A percentile compares a stretch with the other conserved stretches of the same genome.
Evolutionary conservation across 2,113 vertebrate genomes (phyloP).

Genomic region (Ahaetulla prasina): DNA sequence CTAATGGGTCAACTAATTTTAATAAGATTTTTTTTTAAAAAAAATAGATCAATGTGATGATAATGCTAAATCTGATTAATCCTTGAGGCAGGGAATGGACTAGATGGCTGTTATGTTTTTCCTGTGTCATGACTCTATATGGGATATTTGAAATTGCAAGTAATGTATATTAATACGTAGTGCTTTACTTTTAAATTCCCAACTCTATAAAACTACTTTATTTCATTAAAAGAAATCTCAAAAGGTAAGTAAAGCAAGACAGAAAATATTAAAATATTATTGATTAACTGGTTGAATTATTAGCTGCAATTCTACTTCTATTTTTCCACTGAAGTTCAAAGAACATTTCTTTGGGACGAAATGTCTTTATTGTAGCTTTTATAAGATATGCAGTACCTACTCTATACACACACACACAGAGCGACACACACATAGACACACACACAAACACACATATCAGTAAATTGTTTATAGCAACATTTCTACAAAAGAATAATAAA

Average conservation of each 20-base stretch:
- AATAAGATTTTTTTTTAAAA: background rate
- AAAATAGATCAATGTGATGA: background rate
- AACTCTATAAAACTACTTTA: background rate
- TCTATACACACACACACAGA: background rate
- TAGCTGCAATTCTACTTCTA: background rate
- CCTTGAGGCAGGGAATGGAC: background rate
- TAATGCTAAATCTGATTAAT: background rate
- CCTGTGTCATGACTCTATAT: background rate
- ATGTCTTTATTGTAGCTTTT: background rate
- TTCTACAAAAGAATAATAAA: background rate
- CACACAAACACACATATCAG: background rate
- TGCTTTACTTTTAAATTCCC: background rate
- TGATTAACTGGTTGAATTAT: background rate
- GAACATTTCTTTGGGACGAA: background rate
- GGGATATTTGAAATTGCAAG: background rate
- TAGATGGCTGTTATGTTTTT: background rate
- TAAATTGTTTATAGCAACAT: background rate
- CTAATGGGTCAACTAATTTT: background rate
- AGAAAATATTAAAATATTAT: background rate
- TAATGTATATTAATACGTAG: constrained; percentile 1
- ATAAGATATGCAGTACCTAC: background rate
- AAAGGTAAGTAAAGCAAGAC: background rate
- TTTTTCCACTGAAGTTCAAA: background rate
- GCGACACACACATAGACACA: background rate
- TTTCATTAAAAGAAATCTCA: background rate